phyloP scores from a whole-genome alignment of 2,113 vertebrate species.

The Corythaeola cristata region DNA sequence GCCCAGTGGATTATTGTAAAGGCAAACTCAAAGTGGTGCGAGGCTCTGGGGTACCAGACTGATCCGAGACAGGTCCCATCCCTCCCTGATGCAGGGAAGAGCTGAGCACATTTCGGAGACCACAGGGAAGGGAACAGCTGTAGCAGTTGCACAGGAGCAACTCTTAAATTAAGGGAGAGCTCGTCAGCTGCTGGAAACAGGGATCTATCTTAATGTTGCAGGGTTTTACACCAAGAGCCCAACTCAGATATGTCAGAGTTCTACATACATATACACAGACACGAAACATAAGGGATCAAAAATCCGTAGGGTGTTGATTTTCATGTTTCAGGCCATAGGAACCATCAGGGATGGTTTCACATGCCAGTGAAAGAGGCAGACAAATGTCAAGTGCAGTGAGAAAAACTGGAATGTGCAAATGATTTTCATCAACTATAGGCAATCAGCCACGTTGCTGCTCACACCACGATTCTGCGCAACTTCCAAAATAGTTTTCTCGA shows the following conservation, averaged over 20 bases:
- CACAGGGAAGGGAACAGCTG: not conserved
- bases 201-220: no score
- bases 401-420: not conserved
- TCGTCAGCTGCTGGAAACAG: not conserved
- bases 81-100: no score
- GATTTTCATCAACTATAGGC: not conserved
- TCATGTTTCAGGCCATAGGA: not conserved
- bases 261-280: not conserved
- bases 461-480: not conserved
- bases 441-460: not conserved
- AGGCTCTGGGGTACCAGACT: not conserved
- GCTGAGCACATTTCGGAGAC: not conserved
- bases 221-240: not conserved
- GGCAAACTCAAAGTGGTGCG: not conserved
- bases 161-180: no score
- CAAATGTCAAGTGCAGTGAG: not conserved
- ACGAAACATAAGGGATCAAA: not conserved
- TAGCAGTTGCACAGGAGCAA: not conserved
- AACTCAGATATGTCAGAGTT: not conserved
- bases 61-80: not conserved
- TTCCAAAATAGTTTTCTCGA: not conserved
- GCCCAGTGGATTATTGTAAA: accelerated
- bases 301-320: not conserved
- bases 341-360: not conserved
- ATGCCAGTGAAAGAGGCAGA: not conserved